Base-by-base conservation (phyloP, 2,888 invertebrate genomes). In the Neoitamus cyanurus region DNA sequence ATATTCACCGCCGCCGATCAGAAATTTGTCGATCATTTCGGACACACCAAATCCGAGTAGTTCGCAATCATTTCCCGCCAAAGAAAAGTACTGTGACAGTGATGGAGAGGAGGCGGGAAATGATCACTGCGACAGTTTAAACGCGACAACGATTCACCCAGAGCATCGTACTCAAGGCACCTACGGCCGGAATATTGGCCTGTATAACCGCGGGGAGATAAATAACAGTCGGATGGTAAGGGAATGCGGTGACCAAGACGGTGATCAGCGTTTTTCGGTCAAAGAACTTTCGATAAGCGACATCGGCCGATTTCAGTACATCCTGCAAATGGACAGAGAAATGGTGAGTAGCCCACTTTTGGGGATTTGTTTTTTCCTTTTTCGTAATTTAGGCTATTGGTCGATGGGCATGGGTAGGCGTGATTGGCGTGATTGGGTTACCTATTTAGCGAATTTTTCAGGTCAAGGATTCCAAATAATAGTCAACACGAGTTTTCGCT, bases 281-380 rank as follows among this genome's bases (percentile, higher is more conserved):
- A 83, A 83, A 30, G 72, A 72, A 83, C 31, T 72, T 70, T 83
- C 87, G 68, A 87, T 87, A 25, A 86, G 86, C 84, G 86, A 87
- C 82, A 87, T 87, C 68, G 87, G 87, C 80, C 84, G 87, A 30
- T 87, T 87, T 85, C 87, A 87, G 70, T 87, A 87, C 84, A 87
- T 87, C 84, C 85, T 87, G 84, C 87, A 87, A 87, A 87, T 87
- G 87, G 87, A 87, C 77, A 86, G 86, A 86, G 87, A 87, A 87
- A 87, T 87, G 87, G 87, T 87, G 80, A 86, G 86, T 85, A 25
- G 13, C 30, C 11, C 20, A 48, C 46, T 46, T 77, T 46, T 42
- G 25, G 7, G 5, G n/a, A 13, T 28, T 3, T 20, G 25, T 20
- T 58, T 58, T 58, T 25, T 34, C 7, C 7, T 34, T 20, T 58